Base-by-base conservation (phyloP, 1,140 invertebrate species). In the Drosophila persimilis region DNA sequence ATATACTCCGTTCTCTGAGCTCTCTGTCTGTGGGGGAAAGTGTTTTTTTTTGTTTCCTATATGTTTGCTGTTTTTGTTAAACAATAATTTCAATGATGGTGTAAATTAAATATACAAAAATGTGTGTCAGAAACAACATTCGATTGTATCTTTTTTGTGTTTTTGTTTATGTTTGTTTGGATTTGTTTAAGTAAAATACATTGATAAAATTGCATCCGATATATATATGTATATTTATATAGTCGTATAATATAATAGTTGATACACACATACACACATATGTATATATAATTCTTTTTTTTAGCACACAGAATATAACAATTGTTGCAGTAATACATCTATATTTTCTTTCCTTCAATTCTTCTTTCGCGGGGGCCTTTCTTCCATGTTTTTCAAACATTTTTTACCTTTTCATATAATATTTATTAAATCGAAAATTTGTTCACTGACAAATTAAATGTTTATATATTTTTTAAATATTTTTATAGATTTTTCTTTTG, bases 101-200 rank as follows among this genome's bases (percentile, higher is more conserved):
- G 81, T 86, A 86, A 86, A 86, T 86, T 71, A 86, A 86, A 80
- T 86, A 86, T 80, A 85, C 81, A 81, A 85, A 77, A 77, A 50
- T 62, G 58, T 45, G 58, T 45, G 66, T 50, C 61, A 11, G 35
- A 39, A 59, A 53, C 57, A 74, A 58, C 62, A 71, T 53, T 72
- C 56, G 60, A 63, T 72, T 63, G 64, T 44, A 48, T 72, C 29
- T 43, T 48, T 11, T 9, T 65, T 20, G 20, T 20, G 22, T 17
- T 56, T 45, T 22, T 31, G 50, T 45, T 17, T 17, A 17, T 20
- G 20, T 71, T 35, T 45, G 29, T 48, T 56, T 84, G 45, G 4
- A 17, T 53, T 69, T 65, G 26, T 56, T 48, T 74, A 69, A 73
- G 65, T 56, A 59, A 73, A 80, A 44, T 80, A 84, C 80, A 85